These are phyloP conservation scores for Galeopterus variegatus DNA, from an alignment of 2,113 vertebrate species.

Conservation along the genomic window DNA sequence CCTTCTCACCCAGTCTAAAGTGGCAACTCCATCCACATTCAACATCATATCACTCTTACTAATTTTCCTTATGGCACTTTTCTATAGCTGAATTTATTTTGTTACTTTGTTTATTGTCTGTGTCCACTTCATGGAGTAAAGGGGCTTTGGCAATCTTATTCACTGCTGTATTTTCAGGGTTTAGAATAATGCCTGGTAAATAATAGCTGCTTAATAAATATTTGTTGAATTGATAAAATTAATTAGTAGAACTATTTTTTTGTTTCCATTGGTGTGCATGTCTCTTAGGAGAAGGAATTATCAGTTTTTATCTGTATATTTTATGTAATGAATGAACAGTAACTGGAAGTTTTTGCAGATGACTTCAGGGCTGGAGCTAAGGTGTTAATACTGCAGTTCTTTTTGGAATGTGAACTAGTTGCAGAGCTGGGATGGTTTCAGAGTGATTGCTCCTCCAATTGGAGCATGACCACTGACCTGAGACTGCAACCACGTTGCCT, in stretches of 20 bases:
- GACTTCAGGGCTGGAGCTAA: background rate
- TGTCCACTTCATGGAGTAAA: background rate
- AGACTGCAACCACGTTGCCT: background rate
- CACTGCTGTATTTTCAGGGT: background rate
- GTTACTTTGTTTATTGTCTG: background rate
- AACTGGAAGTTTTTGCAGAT: background rate
- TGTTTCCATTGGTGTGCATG: background rate
- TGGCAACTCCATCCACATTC: background rate
- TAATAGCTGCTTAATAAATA: background rate
- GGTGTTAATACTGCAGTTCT: constrained; percentile 26
- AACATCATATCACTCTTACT: background rate
- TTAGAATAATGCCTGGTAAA: constrained; percentile 24
- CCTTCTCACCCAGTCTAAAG: background rate
- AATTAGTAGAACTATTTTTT: background rate
- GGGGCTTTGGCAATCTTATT: background rate
- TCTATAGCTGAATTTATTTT: constrained; percentile 10
- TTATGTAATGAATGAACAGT: background rate
- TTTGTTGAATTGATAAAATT: background rate
- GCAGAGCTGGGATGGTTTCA: constrained; percentile 10
- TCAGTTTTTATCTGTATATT: constrained; percentile 5
- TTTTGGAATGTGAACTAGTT: background rate
- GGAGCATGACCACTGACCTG: background rate
- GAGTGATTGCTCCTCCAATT: constrained; percentile 19
- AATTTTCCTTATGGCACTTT: constrained; percentile 10
- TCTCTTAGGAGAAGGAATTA: background rate